Percentiles rank a stretch among this genome's conserved stretches.
These are phyloP conservation scores for Reticulitermes lucifugus DNA, from an alignment of 2,888 invertebrate species.

Conservation along the genomic window DNA sequence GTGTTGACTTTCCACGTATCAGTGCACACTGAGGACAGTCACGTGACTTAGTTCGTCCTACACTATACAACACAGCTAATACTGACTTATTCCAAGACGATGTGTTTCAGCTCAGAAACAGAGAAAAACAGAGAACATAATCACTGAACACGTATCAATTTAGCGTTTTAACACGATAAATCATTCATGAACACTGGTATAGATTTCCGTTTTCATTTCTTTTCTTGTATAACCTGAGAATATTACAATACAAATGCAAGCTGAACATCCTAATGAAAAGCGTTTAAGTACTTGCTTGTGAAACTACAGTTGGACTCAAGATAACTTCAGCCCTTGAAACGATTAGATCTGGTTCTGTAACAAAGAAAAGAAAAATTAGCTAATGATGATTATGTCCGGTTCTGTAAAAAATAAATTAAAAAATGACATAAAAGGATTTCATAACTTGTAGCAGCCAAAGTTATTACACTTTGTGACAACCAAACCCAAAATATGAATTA, in stretches of 20 bases:
- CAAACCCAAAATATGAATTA: too few relatives aligned
- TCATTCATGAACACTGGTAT: neutral
- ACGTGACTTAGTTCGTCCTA: too few relatives aligned
- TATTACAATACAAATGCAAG: neutral
- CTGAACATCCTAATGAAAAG: neutral
- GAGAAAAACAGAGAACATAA: neutral
- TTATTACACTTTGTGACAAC: too few relatives aligned
- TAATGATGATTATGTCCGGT: constrained; percentile 51
- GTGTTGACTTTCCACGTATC: too few relatives aligned
- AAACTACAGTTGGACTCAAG: neutral
- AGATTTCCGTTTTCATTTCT: neutral
- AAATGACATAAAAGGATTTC: neutral
- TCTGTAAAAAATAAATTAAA: constrained; percentile 47
- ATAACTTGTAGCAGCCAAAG: neutral
- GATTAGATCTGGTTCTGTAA: constrained; percentile 53
- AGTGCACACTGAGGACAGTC: too few relatives aligned
- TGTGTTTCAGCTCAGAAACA: neutral
- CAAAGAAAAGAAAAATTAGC: neutral
- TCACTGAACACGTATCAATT: neutral
- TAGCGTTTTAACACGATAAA: neutral
- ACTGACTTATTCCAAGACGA: neutral
- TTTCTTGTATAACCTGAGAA: neutral
- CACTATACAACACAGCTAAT: neutral
- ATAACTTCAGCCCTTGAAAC: constrained; percentile 51
- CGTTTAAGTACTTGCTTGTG: neutral